Base-by-base conservation (phyloP, 2,113 vertebrate genomes). In the Malurus alboscapulatus region DNA sequence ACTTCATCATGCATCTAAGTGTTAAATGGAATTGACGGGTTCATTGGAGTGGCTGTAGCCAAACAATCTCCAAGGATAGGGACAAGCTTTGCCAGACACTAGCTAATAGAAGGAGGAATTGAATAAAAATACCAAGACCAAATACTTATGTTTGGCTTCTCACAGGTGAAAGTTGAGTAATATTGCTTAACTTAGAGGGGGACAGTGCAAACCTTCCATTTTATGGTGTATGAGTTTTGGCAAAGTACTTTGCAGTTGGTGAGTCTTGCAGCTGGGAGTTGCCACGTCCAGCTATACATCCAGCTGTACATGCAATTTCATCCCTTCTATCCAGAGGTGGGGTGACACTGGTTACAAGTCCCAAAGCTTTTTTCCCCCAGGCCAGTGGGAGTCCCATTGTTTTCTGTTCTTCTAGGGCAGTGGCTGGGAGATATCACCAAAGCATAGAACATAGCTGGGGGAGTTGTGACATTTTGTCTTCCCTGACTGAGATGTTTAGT, bases 381-480 rank as follows among this genome's bases (percentile, higher is more conserved):
- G 30, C 59, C 40, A 34, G 7, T 38, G 34, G 10, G 10, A 73
- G 36, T 71, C 24, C 15, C 13, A 3, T 51, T 53, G 30, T 75
- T 51, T 84, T 71, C 53, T 79, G 22, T 24, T 76, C 45, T 50
- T 47, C 48, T 20, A 48, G 42, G 74, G 50, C 18, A 77, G 38
- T 7, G 50, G 50, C 59, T 84, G 30, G 30, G 44, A 29, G n/a
- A 17, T 44, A 30, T 59, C 42, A 85, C 40, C 45, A 71, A 84
- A 72, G 30, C 27, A 26, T 0, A 34, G 36, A 65, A 44, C 30
- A 16, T 0, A 58, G 19, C 12, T 20, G 20, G 5, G 42, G 20
- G 17, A 30, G 7, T 30, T 22, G 42, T 42, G 50, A 82, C 29
- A 14, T 20, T 84, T 82, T 84, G 7, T 71, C 61, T 45, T 72